Evolutionary conservation across 1,140 invertebrate genomes (phyloP), one percentile per base, ranked within the genome.

Genomic region (Sycophila sp.): DNA sequence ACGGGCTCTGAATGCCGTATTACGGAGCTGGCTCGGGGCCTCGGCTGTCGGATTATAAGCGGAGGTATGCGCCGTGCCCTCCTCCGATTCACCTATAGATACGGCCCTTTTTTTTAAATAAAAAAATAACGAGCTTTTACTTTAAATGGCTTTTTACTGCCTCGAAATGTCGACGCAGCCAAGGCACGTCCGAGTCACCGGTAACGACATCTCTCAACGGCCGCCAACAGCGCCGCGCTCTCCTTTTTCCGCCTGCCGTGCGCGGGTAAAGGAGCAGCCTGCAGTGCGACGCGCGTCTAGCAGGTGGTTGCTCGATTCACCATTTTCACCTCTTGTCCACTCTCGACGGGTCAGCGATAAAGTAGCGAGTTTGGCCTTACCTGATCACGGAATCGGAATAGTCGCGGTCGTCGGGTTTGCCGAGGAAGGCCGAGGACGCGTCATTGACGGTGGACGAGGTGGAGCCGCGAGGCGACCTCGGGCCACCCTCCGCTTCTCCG

Each of bases 401-500:
- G 77, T 85, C 83, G 42, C 76, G 75, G 38, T 85, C 82, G 59
- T 81, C 79, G 40, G 78, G 74, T 67, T 72, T 63, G 74, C 74
- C 83, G 49, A 85, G 75, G 51, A 81, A 76, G 66, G 81, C 82
- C 0, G 11, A 17, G 2, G 67, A 30, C 40, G 66, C 75, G 75
- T 86, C 83, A 76, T 85, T 85, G 65, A 78, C 75, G 30, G 84
- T 80, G 58, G 81, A 86, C 55, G 84, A 86, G 34, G 85, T 86
- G 67, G 85, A 86, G 77, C 84, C 84, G 66, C 85, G 78, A 53
- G 85, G 85, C 74, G 85, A 86, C 71, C 85, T 83, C 74, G 84
- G 83, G 30, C 83, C 84, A 75, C 84, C 85, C 71, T 87, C 86
- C 45, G 81, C 72, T 72, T 84, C 89, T 10, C 91, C 90, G 75